phyloP scores from a whole-genome alignment of 2,113 vertebrate genomes.

The Dinomys branickii region DNA sequence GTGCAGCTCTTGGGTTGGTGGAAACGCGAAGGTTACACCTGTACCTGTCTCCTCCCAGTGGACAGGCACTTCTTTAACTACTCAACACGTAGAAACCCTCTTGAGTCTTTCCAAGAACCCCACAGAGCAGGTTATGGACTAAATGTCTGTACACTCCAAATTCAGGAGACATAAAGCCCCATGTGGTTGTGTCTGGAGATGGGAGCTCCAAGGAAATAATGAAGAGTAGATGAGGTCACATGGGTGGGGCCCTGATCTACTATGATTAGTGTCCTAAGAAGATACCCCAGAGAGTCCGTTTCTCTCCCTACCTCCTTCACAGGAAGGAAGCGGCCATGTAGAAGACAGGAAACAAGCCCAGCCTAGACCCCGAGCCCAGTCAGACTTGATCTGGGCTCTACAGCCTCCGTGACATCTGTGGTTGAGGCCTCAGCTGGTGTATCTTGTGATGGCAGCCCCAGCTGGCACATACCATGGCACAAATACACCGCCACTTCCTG shows the following conservation, averaged over 20 bases:
- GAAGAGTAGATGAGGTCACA: background rate
- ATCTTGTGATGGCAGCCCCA: background rate
- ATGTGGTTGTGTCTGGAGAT: background rate
- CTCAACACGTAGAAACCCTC: background rate
- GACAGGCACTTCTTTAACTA: background rate
- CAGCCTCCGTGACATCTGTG: background rate
- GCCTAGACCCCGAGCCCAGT: fast-evolving
- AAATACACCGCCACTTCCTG: background rate
- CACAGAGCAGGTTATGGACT: background rate
- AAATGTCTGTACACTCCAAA: background rate
- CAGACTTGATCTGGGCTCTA: background rate
- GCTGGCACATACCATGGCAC: no score
- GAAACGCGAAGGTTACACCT: background rate
- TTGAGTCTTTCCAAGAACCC: background rate
- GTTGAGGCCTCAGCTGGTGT: background rate
- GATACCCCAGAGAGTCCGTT: no score
- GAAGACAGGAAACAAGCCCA: background rate
- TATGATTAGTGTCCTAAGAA: background rate
- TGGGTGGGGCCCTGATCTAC: background rate
- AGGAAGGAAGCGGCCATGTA: background rate
- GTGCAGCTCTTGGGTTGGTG: background rate
- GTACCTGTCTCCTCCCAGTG: background rate
- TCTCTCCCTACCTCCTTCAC: background rate
- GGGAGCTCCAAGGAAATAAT: background rate
- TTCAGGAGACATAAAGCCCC: background rate